phyloP scores from a whole-genome alignment of 2,113 vertebrate species.

The Jacana jacana region DNA sequence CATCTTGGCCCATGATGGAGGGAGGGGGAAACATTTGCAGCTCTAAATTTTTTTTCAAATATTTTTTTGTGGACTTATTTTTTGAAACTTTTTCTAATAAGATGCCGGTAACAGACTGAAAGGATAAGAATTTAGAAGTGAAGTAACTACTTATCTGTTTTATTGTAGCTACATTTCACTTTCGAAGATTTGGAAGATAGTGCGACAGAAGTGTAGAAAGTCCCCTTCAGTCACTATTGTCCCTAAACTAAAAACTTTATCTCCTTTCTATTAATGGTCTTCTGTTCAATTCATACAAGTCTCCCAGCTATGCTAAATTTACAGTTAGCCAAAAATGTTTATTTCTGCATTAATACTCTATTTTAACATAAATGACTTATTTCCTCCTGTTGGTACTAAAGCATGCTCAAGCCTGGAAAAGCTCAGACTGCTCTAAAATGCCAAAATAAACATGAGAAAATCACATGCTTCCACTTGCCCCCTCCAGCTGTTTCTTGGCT shows the following conservation, averaged over 20 bases:
- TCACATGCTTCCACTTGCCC: background rate
- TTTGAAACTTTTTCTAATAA: background rate
- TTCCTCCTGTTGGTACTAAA: conserved; percentile 17
- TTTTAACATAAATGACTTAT: background rate
- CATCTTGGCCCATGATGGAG: background rate
- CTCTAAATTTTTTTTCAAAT: background rate
- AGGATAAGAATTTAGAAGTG: background rate
- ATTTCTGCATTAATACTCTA: background rate
- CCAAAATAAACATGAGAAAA: conserved; percentile 37
- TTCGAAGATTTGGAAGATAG: background rate
- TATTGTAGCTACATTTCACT: background rate
- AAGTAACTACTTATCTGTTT: background rate
- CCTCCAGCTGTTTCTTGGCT: conserved; percentile 19
- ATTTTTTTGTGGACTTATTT: background rate
- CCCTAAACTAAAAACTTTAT: background rate
- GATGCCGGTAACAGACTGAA: background rate
- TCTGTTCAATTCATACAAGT: background rate
- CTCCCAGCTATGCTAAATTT: background rate
- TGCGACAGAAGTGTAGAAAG: background rate
- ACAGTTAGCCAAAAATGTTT: background rate
- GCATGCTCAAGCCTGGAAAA: conserved; percentile 18
- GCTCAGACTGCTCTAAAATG: background rate
- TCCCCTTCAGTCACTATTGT: conserved; percentile 19
- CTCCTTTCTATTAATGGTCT: background rate
- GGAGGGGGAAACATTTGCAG: background rate